Evolutionary conservation across 2,888 invertebrate species (phyloP).

Genomic region (Parthenolecanium corni): DNA sequence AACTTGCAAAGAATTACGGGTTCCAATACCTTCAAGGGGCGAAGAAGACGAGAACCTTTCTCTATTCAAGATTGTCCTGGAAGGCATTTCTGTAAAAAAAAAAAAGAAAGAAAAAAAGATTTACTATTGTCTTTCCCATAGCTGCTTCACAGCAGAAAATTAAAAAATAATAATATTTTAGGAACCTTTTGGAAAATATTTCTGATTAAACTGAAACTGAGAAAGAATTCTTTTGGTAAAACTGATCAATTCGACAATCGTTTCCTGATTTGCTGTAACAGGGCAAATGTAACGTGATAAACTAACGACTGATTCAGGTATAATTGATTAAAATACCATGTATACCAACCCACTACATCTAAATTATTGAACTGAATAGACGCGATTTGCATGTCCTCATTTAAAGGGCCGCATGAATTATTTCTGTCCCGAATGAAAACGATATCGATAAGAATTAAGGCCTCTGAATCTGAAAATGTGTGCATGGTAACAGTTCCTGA

Average conservation of each 20-base stretch:
- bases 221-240: slow-evolving; percentile 65
- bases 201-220: slow-evolving; percentile 35
- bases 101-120: too few relatives aligned
- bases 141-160: neutral
- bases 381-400: slow-evolving; percentile 52
- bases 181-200: slow-evolving; percentile 9
- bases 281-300: slow-evolving; percentile 1
- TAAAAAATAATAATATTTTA: neutral
- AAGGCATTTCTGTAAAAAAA: too few relatives aligned
- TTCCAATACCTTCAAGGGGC: neutral
- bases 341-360: slow-evolving; percentile 71
- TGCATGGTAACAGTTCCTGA: slow-evolving; percentile 7
- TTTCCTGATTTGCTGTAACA: slow-evolving; percentile 77
- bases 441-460: slow-evolving; percentile 69
- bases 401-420: slow-evolving; percentile 37
- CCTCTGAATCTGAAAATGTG: slow-evolving; percentile 41
- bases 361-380: slow-evolving; percentile 87
- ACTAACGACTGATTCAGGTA: neutral
- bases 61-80: neutral
- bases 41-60: slow-evolving; percentile 1
- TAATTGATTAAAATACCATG: neutral
- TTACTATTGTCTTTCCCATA: neutral
- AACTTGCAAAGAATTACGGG: neutral
- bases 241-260: slow-evolving; percentile 83
- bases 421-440: slow-evolving; percentile 53